These are phyloP conservation scores for Indri indri DNA, from an alignment of 2,113 vertebrate species.

Conservation along the genomic window DNA sequence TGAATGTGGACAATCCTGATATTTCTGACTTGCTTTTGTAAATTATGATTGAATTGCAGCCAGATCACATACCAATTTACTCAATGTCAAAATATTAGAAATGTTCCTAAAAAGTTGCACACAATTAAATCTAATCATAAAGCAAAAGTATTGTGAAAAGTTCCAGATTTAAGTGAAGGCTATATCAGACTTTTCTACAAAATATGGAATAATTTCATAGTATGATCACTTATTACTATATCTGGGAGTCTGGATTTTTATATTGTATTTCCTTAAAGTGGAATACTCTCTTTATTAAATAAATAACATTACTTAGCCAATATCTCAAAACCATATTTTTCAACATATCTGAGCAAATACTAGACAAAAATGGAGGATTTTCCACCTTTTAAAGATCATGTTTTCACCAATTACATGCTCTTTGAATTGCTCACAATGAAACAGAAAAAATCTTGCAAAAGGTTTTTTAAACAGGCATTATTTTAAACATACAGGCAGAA, in stretches of 20 bases:
- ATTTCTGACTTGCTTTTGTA: neutral
- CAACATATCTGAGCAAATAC: neutral
- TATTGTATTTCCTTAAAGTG: neutral
- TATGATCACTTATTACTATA: neutral
- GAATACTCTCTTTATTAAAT: neutral
- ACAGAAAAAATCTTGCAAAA: conserved; percentile 49
- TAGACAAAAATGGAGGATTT: neutral
- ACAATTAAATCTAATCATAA: conserved; percentile 5
- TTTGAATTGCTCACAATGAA: conserved; percentile 11
- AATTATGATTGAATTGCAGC: neutral
- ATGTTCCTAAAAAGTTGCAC: neutral
- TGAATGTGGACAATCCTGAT: neutral
- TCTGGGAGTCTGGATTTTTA: neutral
- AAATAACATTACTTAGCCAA: neutral
- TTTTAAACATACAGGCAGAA: conserved; percentile 17
- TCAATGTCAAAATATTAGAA: neutral
- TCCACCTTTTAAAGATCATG: neutral
- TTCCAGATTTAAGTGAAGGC: neutral
- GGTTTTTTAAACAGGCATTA: neutral
- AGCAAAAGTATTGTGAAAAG: neutral
- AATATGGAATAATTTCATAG: neutral
- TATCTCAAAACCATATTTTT: conserved; percentile 20
- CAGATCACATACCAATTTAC: neutral
- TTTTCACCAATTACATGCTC: neutral
- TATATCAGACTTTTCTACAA: neutral